Conservation (phyloP, 2,888 invertebrate species). For the Apamea monoglypha region DNA sequence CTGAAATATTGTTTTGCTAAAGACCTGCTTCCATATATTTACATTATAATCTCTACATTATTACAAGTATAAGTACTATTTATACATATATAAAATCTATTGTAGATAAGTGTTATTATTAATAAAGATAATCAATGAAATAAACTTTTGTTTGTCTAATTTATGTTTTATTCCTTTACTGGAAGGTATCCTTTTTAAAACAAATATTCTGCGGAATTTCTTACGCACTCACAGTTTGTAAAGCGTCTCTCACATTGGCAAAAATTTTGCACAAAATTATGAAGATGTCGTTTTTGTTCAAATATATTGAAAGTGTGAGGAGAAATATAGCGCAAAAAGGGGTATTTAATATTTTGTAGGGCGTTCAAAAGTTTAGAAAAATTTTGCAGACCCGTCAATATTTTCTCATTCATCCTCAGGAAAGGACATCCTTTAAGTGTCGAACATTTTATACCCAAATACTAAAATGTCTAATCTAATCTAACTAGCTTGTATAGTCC, state of each 20-base stretch:
- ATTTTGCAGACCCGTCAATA: too few relatives aligned
- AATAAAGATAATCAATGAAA: constrained; percentile 72
- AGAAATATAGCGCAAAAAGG: neutral
- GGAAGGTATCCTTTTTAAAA: neutral
- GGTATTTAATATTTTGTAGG: neutral
- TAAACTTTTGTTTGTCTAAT: constrained; percentile 71
- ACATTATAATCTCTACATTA: constrained; percentile 47
- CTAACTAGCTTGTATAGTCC: too few relatives aligned
- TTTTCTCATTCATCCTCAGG: neutral
- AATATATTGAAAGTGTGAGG: neutral
- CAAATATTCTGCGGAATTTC: neutral
- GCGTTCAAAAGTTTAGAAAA: neutral
- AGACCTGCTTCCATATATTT: constrained; percentile 36
- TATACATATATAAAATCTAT: constrained; percentile 52
- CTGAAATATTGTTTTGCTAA: constrained; percentile 27
- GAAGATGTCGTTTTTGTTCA: neutral
- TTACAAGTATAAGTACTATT: constrained; percentile 55
- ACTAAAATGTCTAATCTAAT: too few relatives aligned
- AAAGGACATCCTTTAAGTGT: neutral
- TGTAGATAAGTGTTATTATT: constrained; percentile 68
- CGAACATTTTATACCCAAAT: too few relatives aligned
- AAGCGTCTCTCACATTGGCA: neutral
- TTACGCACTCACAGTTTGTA: neutral
- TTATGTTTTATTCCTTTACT: constrained; percentile 58
- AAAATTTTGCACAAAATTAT: neutral